Percentiles rank a stretch among this genome's conserved stretches.
phyloP scores from a whole-genome alignment of 2,113 vertebrate species.

The Paraplagusia blochii region DNA sequence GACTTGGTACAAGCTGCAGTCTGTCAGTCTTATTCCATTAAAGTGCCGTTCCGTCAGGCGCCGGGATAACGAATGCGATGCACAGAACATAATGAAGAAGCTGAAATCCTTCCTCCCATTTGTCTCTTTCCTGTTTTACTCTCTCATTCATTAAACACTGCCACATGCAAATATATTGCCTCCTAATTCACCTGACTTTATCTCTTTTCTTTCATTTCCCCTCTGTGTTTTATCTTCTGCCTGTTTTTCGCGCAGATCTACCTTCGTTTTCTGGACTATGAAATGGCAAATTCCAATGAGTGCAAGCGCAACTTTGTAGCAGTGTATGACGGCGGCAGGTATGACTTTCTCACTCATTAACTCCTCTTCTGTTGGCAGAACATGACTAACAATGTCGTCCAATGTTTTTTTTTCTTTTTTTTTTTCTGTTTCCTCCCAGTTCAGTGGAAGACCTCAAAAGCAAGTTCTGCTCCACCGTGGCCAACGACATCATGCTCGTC shows the following conservation, averaged over 20 bases:
- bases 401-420: no score
- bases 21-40: constrained; percentile 52
- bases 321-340: constrained; percentile 94
- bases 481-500: constrained; percentile 93
- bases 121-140: constrained; percentile 17
- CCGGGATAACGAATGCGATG: constrained; percentile 31
- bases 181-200: constrained; percentile 9
- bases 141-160: constrained; percentile 5
- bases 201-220: constrained; percentile 8
- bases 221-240: neutral
- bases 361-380: neutral
- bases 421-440: constrained; percentile 54
- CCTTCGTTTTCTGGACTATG: constrained; percentile 95
- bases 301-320: constrained; percentile 98
- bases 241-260: constrained; percentile 82
- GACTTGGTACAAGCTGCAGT: constrained; percentile 43
- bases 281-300: constrained; percentile 99
- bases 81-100: constrained; percentile 15
- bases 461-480: constrained; percentile 98
- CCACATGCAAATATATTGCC: neutral
- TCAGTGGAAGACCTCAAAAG: constrained; percentile 94
- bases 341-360: constrained; percentile 12
- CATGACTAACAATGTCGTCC: constrained; percentile 7
- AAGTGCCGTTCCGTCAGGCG: constrained; percentile 31
- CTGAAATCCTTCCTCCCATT: constrained; percentile 14